A percentile compares a stretch with the other conserved stretches of the same genome.
phyloP scores from a whole-genome alignment of 1,140 invertebrate genomes.

The Drosophila murphyi region DNA sequence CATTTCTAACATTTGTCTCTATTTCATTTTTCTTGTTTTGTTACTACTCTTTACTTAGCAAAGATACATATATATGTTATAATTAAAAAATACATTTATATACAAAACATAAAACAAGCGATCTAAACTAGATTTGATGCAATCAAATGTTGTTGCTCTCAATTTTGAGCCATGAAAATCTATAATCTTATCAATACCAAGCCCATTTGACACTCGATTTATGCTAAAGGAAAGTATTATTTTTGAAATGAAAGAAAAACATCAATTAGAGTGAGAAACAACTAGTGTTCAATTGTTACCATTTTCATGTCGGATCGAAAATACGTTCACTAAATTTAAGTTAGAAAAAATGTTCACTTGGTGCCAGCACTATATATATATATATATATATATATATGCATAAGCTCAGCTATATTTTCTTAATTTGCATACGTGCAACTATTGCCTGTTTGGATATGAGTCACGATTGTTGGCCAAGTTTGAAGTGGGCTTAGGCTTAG shows the following conservation, averaged over 20 bases:
- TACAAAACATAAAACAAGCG: slow-evolving; percentile 48
- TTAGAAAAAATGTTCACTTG: not conserved
- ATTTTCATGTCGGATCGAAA: no score
- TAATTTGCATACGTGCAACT: not conserved
- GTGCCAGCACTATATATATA: not conserved
- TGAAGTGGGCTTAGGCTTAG: not conserved
- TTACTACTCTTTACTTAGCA: slow-evolving; percentile 30
- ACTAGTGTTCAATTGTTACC: not conserved
- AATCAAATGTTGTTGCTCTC: slow-evolving; percentile 14
- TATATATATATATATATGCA: not conserved
- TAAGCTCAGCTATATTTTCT: not conserved
- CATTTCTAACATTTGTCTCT: not conserved
- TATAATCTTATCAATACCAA: slow-evolving; percentile 12
- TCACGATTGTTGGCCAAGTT: slow-evolving; percentile 6
- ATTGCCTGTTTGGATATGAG: slow-evolving; percentile 2
- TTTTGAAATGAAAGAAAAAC: not conserved
- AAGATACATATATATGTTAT: slow-evolving; percentile 25
- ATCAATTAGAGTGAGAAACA: not conserved
- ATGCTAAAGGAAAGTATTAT: not conserved
- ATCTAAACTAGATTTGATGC: slow-evolving; percentile 6
- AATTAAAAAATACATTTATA: slow-evolving; percentile 47
- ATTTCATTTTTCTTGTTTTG: slow-evolving; percentile 8
- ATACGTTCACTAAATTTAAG: not conserved
- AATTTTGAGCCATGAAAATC: slow-evolving; percentile 40
- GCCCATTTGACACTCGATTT: not conserved